Evolutionary conservation across 2,797 vertebrate genomes (phyloP), one percentile per base, ranked within the genome.

Genomic region (Gobio occitaniae): DNA sequence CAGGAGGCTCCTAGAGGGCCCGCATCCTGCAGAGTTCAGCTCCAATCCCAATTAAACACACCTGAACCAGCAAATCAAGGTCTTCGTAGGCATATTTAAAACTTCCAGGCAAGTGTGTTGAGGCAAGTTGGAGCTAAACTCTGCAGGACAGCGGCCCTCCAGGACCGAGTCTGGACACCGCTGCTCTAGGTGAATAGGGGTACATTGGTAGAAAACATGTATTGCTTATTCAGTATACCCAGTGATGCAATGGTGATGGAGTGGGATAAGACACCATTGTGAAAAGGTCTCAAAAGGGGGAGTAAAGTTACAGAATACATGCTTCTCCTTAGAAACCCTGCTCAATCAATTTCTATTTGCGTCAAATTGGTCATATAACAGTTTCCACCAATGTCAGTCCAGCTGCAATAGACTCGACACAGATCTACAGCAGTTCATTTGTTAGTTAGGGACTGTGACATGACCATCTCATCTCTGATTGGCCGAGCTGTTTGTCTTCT

Each of bases 191-290:
- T 78, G 25, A 59, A 48, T 0, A 13, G 21, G 80, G 72, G 68
- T 61, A 59, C n/a, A 82, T 19, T 59, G 52, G 68, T 72, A 83
- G 50, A 82, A 66, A 83, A 63, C 59, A 47, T 79, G 47, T 72
- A 29, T 19, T 16, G 32, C 29, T 78, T 61, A 63, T 36, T 79
- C 76, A 83, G 16, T 61, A 17, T 38, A 79, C 29, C 38, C 52
- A 47, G 17, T 79, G 63, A 52, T 9, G 47, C 76, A 78, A 85
- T 78, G 83, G 74, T 70, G 82, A 66, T 12, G 6, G 13, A 69
- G 25, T 41, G 44, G 52, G 29, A 61, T 25, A 80, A 80, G 83
- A 85, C 54, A 79, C 66, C 77, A 72, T 41, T 41, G 66, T 80
- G 76, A 80, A 70, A 48, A 69, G 52, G 50, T 77, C 61, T 32